These are phyloP conservation scores for Drosophila demipolita DNA, from an alignment of 2,888 invertebrate species.

Conservation along the genomic window DNA sequence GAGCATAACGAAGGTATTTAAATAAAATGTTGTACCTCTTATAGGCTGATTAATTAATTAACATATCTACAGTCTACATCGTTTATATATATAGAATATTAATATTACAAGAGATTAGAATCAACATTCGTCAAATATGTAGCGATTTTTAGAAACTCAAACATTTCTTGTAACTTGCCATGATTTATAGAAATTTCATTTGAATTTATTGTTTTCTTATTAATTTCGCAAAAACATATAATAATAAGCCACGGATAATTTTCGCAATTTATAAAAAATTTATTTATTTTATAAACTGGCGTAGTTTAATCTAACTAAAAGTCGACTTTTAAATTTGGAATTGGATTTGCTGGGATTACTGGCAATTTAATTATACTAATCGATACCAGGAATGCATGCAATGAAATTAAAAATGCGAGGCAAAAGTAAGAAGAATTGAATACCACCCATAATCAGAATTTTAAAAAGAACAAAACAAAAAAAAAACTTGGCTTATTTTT, in stretches of 20 bases:
- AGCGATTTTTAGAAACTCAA: neutral
- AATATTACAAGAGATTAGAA: too few relatives aligned
- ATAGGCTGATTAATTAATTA: neutral
- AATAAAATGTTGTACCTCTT: neutral
- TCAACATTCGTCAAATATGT: neutral
- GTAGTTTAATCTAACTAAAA: neutral
- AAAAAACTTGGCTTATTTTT: constrained; percentile 15
- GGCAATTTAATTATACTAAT: constrained; percentile 11
- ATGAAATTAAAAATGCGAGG: neutral
- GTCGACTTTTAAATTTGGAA: neutral
- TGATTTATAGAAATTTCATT: neutral
- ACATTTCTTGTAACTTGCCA: neutral
- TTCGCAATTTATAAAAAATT: too few relatives aligned
- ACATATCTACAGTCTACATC: neutral
- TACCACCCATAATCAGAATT: constrained; percentile 51
- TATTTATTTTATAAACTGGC: too few relatives aligned
- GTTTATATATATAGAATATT: neutral
- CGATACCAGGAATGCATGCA: constrained; percentile 21
- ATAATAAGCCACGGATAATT: too few relatives aligned
- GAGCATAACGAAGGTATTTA: neutral
- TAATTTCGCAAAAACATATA: neutral
- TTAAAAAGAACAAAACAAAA: neutral
- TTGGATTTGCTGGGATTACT: neutral
- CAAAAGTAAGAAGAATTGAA: constrained; percentile 3
- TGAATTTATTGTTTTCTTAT: neutral